phyloP scores from a whole-genome alignment of 2,888 invertebrate species.

The Ormyrus thymus region DNA sequence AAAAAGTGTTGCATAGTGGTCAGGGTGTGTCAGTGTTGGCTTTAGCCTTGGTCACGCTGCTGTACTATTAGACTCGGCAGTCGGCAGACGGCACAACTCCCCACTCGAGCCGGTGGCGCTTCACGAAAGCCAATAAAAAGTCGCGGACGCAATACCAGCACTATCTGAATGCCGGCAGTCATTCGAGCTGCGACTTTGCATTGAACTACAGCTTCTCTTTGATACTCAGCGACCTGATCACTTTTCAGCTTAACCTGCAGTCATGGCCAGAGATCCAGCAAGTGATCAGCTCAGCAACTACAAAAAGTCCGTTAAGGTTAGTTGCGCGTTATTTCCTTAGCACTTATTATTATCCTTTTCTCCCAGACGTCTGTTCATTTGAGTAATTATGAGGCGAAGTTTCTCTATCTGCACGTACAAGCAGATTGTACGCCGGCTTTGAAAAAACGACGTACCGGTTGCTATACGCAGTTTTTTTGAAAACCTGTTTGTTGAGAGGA shows the following conservation, averaged over 20 bases:
- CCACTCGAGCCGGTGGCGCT: slow-evolving; percentile 7
- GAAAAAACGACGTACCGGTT: no score
- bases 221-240: neutral
- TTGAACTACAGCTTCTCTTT: neutral
- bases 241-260: slow-evolving; percentile 2
- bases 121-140: slow-evolving; percentile 27
- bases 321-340: slow-evolving; percentile 1
- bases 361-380: no score
- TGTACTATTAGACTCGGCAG: no score
- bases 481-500: no score
- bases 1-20: neutral
- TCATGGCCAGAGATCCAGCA: slow-evolving; percentile 79
- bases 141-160: slow-evolving; percentile 2
- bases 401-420: no score
- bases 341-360: no score
- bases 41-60: no score
- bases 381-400: no score
- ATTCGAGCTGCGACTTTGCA: slow-evolving; percentile 13
- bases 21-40: neutral
- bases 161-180: slow-evolving; percentile 25
- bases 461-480: no score
- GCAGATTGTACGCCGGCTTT: no score
- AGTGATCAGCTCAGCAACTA: slow-evolving; percentile 80
- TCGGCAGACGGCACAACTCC: neutral
- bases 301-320: slow-evolving; percentile 80